These are phyloP conservation scores for Noctua janthina DNA, from an alignment of 2,888 invertebrate species.

Conservation along the genomic window DNA sequence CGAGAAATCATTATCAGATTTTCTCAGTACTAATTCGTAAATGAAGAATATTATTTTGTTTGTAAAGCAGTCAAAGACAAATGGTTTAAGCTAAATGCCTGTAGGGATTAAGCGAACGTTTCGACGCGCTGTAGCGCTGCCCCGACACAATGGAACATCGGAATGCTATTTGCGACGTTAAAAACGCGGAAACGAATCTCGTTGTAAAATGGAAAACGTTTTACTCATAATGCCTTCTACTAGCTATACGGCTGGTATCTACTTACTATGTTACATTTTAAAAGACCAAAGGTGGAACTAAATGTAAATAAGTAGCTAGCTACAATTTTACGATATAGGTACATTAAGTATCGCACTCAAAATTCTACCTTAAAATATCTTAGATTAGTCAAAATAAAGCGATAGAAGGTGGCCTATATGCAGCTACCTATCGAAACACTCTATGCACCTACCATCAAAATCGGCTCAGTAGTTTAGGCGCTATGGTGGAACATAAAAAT, in stretches of 20 bases:
- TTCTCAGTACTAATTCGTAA: constrained; percentile 18
- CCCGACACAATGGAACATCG: constrained; percentile 78
- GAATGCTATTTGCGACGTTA: constrained; percentile 80
- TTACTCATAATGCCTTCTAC: constrained; percentile 30
- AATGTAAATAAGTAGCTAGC: not conserved
- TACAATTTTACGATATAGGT: not conserved
- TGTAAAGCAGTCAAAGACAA: constrained; percentile 39
- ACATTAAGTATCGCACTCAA: not conserved
- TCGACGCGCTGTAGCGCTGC: constrained; percentile 56
- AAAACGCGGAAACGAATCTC: constrained; percentile 74
- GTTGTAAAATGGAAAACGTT: constrained; percentile 63
- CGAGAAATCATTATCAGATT: not conserved
- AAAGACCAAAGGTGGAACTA: not conserved
- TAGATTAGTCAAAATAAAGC: not conserved
- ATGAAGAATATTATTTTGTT: constrained; percentile 37
- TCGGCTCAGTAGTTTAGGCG: not conserved
- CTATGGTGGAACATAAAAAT: not conserved
- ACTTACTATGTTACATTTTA: constrained; percentile 9
- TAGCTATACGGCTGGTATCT: not conserved
- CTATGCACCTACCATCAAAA: not conserved
- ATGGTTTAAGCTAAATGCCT: constrained; percentile 67
- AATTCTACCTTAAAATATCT: not conserved
- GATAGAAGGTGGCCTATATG: not conserved
- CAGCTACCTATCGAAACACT: too few relatives aligned
- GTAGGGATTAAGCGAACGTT: constrained; percentile 72